Percentiles rank a stretch among this genome's conserved stretches.
phyloP scores from a whole-genome alignment of 2,888 invertebrate species.

The Rapana venosa region DNA sequence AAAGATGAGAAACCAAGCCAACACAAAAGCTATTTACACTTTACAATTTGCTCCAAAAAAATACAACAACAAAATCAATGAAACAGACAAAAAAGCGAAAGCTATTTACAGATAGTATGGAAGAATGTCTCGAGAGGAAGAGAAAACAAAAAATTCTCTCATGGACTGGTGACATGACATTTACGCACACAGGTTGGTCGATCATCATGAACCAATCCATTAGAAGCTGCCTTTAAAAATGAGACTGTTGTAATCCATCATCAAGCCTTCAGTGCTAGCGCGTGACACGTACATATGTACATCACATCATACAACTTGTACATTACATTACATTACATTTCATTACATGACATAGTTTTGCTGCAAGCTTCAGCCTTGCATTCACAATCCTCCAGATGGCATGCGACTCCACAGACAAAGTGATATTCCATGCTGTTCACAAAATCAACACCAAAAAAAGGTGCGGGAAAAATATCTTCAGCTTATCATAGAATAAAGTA shows the following conservation, averaged over 20 bases:
- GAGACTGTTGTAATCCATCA: conserved; percentile 17
- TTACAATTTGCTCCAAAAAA: not conserved
- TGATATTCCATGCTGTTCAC: too few relatives aligned
- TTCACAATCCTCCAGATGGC: too few relatives aligned
- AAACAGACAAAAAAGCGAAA: not conserved
- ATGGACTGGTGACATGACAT: conserved; percentile 32
- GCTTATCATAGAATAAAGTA: too few relatives aligned
- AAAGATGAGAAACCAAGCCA: not conserved
- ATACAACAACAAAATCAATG: not conserved
- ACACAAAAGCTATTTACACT: not conserved
- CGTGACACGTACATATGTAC: too few relatives aligned
- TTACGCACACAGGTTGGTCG: conserved; percentile 31
- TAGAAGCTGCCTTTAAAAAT: conserved; percentile 26
- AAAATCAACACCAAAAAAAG: too few relatives aligned
- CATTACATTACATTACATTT: not conserved
- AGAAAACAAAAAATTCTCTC: conserved; percentile 20
- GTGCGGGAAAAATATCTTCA: too few relatives aligned
- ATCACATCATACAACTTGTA: not conserved
- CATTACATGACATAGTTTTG: too few relatives aligned
- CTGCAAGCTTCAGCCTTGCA: not conserved
- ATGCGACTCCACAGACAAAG: too few relatives aligned
- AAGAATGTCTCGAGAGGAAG: not conserved
- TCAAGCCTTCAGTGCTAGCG: not conserved
- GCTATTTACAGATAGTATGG: not conserved
- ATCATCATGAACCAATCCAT: conserved; percentile 1